Evolutionary conservation across 2,113 vertebrate species (phyloP), one percentile per base, ranked within the genome.

Genomic region (Oxygymnocypris stewartii): DNA sequence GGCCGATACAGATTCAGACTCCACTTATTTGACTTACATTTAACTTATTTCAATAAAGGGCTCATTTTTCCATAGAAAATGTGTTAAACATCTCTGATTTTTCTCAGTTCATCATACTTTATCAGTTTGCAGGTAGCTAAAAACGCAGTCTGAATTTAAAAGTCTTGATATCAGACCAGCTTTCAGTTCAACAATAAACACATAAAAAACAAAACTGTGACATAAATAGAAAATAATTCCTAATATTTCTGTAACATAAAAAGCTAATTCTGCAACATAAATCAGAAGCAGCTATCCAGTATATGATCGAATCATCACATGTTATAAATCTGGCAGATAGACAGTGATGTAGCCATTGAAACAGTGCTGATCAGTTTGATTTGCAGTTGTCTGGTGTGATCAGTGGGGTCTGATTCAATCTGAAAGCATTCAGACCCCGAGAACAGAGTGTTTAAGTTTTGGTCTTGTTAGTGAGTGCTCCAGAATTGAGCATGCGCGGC

Each of bases 361-460:
- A 80, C 28, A 14, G 88, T 90, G 88, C 86, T 89, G 85, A 92
- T 92, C 87, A 59, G 16, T 84, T 47, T 57, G 82, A 79, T 47
- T 69, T 54, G 18, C 2, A 54, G 51, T 54, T 73, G 82, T 71
- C 57, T 61, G 23, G 23, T 25, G 54, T 44, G 31, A 18, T 88
- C n/a, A 67, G 59, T 91, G 92, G 93, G 92, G 92, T 90, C 88
- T 76, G 89, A 47, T 88, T 77, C 90, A 92, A 89, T 88, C 84
- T 82, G 54, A 47, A 79, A 35, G 40, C 23, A 49, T 9, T 59
- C 9, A 28, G 59, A 42, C 63, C 86, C 69, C 28, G 28, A 54
- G 51, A 80, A 61, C n/a, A 59, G 82, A 40, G 82, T 79, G 83
- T 67, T 51, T 42, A 67, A 6, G 8, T 75, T 63, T 42, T 37